A percentile compares a stretch with the other conserved stretches of the same genome.
These are phyloP conservation scores for Syngnathus acus DNA, from an alignment of 2,797 vertebrate genomes.

Conservation along the genomic window DNA sequence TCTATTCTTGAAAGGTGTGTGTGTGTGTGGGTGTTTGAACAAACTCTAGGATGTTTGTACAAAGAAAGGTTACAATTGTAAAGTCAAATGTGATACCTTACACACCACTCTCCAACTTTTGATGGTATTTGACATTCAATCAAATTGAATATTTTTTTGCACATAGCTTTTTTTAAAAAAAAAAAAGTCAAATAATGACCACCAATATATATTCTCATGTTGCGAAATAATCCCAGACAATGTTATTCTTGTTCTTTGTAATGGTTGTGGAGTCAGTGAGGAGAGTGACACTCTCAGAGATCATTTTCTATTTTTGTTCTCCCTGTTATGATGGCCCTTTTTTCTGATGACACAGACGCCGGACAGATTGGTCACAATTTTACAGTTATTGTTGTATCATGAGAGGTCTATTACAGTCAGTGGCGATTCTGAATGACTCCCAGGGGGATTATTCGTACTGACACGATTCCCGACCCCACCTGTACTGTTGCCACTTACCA, in stretches of 20 bases:
- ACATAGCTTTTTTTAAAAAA: not conserved
- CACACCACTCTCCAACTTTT: not conserved
- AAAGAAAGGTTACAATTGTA: slow-evolving; percentile 33
- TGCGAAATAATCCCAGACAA: not conserved
- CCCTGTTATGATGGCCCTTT: not conserved
- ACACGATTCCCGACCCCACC: too few species aligned
- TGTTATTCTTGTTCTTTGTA: slow-evolving; percentile 9
- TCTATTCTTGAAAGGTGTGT: not conserved
- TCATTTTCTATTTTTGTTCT: slow-evolving; percentile 8
- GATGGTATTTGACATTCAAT: not conserved
- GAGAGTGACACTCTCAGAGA: slow-evolving; percentile 10
- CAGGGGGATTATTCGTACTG: too few species aligned
- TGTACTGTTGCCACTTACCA: too few species aligned
- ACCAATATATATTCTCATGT: not conserved
- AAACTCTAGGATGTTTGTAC: slow-evolving; percentile 5
- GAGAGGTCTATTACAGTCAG: not conserved
- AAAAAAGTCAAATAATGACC: too few species aligned
- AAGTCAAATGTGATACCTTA: slow-evolving; percentile 28
- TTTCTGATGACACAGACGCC: not conserved
- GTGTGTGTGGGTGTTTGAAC: not conserved
- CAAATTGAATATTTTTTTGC: not conserved
- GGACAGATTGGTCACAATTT: not conserved
- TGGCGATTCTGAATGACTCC: not conserved
- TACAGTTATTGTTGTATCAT: not conserved
- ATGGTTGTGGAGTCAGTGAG: slow-evolving; percentile 8